Conservation (phyloP, 2,113 vertebrate species). For the Mohoua ochrocephala region DNA sequence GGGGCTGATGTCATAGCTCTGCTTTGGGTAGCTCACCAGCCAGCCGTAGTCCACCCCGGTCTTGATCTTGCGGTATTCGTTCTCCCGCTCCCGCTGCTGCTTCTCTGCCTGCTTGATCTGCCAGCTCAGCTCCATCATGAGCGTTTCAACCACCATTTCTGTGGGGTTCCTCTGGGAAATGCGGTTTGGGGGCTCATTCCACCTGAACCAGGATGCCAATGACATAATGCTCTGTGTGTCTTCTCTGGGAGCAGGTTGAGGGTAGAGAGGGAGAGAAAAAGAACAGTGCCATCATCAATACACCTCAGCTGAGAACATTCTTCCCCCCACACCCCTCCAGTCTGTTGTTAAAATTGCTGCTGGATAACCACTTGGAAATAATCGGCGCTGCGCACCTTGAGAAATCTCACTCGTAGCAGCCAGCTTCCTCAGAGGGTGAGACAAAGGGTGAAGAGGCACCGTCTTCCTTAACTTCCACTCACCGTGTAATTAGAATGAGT, state of each 20-base stretch:
- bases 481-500: background rate
- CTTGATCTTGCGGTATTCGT: conserved; percentile 78
- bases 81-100: conserved; percentile 83
- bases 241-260: background rate
- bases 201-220: conserved; percentile 88
- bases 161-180: conserved; percentile 76
- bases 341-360: background rate
- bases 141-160: conserved; percentile 88
- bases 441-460: background rate
- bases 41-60: conserved; percentile 95
- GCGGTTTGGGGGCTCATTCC: conserved; percentile 78
- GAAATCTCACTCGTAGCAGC: background rate
- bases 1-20: conserved; percentile 81
- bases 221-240: conserved; percentile 53
- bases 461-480: background rate
- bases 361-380: background rate
- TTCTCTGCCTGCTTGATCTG: conserved; percentile 89
- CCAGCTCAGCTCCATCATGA: conserved; percentile 95
- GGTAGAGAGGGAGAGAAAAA: background rate
- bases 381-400: background rate
- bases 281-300: background rate
- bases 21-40: conserved; percentile 83
- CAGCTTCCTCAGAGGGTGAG: background rate
- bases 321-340: background rate
- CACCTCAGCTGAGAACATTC: background rate